These are phyloP conservation scores for Hydrozoanthus tunicans DNA, from an alignment of 64 coral and sea anemone species.

Conservation along the genomic window DNA sequence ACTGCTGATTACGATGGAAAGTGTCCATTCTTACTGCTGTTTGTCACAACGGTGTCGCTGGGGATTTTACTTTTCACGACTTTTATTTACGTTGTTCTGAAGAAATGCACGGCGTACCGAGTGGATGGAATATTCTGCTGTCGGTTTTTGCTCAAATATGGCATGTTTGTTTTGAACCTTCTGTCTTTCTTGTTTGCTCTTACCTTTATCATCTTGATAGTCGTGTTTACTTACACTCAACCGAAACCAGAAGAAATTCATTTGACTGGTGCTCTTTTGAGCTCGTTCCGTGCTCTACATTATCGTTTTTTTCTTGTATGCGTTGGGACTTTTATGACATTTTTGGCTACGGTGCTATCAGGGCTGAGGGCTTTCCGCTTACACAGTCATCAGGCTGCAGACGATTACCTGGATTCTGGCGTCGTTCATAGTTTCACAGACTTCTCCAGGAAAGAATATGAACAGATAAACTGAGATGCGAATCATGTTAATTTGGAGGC, in stretches of 20 bases:
- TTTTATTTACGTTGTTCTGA: not conserved
- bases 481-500: not conserved
- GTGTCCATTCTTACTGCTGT: constrained; percentile 35
- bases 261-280: constrained; percentile 11
- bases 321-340: constrained; percentile 16
- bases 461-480: constrained; percentile 29
- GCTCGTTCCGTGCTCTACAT: not conserved
- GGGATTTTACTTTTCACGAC: not conserved
- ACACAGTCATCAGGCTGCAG: not conserved
- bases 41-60: constrained; percentile 10
- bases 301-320: constrained; percentile 39
- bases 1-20: not conserved
- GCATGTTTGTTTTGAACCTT: constrained; percentile 10
- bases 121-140: constrained; percentile 7
- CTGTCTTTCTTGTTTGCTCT: constrained; percentile 24
- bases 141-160: constrained; percentile 28
- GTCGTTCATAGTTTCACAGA: constrained; percentile 37
- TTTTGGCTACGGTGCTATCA: constrained; percentile 19
- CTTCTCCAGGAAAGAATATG: constrained; percentile 20
- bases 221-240: not conserved
- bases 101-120: not conserved
- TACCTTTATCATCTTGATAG: constrained; percentile 26
- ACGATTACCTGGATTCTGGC: constrained; percentile 24
- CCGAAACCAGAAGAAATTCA: not conserved
- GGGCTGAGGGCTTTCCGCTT: not conserved